Evolutionary conservation across 2,113 vertebrate genomes (phyloP).

Genomic region (Pitta sordida): DNA sequence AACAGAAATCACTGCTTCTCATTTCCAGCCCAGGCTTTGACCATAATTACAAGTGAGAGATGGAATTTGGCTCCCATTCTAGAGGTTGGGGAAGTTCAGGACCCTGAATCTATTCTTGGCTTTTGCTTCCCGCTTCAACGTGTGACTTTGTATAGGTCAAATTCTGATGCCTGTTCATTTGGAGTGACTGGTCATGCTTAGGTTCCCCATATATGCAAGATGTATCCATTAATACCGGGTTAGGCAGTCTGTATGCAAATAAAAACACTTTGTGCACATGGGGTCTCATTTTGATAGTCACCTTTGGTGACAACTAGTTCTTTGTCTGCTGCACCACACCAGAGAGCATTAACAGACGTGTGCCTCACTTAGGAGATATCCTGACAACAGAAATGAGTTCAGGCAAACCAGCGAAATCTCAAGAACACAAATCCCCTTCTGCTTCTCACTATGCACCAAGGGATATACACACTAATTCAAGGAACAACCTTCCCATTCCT

Average conservation of each 20-base stretch:
- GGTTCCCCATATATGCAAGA: neutral
- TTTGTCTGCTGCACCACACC: neutral
- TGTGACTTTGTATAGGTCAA: constrained; percentile 42
- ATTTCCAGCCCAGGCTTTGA: constrained; percentile 43
- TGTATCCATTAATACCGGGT: neutral
- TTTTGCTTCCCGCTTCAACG: constrained; percentile 1
- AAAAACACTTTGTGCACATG: neutral
- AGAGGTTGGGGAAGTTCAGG: constrained; percentile 43
- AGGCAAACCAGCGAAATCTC: neutral
- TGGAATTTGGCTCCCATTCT: constrained; percentile 30
- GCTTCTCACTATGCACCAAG: rapidly evolving
- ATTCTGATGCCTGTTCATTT: constrained; percentile 15
- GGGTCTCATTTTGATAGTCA: neutral
- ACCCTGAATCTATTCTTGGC: constrained; percentile 53
- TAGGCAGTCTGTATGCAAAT: neutral
- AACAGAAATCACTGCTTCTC: constrained; percentile 37
- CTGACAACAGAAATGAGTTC: neutral
- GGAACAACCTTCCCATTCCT: neutral
- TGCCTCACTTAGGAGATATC: neutral
- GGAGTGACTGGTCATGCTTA: neutral
- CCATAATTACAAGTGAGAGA: constrained; percentile 57
- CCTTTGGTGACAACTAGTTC: neutral
- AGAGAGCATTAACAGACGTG: neutral
- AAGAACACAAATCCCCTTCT: neutral
- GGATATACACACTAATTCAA: neutral